phyloP scores from a whole-genome alignment of 2,888 invertebrate genomes.

The Macaria liturata region DNA sequence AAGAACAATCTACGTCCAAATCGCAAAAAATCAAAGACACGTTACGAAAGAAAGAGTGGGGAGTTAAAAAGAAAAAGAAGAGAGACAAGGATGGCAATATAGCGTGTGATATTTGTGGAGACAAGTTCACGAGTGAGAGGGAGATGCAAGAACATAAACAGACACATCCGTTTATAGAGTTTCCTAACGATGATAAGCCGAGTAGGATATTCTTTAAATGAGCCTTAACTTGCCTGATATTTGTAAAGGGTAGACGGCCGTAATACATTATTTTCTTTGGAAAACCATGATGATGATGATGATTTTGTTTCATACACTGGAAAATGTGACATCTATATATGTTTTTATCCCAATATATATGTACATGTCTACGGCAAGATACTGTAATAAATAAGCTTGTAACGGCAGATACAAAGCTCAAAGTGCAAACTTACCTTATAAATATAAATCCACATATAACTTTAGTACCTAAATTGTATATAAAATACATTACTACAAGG shows the following conservation, averaged over 20 bases:
- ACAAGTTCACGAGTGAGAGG: conserved; percentile 59
- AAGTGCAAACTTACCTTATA: conserved; percentile 1
- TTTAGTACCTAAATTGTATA: background rate
- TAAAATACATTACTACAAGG: background rate
- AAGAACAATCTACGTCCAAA: conserved; percentile 51
- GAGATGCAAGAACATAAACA: conserved; percentile 72
- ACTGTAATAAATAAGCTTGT: no score
- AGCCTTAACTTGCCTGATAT: conserved; percentile 8
- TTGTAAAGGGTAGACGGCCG: no score
- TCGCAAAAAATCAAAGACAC: conserved; percentile 42
- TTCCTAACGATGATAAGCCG: conserved; percentile 74
- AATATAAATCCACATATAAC: background rate
- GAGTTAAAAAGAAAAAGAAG: conserved; percentile 51
- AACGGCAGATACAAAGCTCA: background rate
- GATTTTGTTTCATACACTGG: no score
- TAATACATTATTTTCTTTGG: no score
- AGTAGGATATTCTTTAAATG: conserved; percentile 80
- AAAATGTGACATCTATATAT: no score
- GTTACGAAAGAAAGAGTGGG: conserved; percentile 46
- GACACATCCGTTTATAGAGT: conserved; percentile 77
- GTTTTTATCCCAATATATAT: no score
- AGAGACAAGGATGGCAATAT: conserved; percentile 32
- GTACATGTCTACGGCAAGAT: no score
- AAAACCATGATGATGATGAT: no score
- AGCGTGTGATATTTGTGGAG: conserved; percentile 73